Base-by-base conservation (phyloP, 1,140 invertebrate genomes). In the Hermatobates lingyangjiaoensis region DNA sequence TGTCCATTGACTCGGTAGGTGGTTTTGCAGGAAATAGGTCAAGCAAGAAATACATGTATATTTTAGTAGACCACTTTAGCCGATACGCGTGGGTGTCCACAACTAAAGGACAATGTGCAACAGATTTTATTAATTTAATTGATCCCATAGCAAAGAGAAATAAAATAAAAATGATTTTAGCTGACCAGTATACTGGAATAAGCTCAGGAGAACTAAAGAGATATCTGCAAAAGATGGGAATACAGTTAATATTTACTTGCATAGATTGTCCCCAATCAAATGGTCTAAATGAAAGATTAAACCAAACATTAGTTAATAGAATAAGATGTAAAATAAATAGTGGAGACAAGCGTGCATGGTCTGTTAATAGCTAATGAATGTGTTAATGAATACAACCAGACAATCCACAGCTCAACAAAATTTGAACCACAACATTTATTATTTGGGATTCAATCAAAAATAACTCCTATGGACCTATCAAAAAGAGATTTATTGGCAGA, bases 1-100 rank as follows among this genome's bases (percentile, higher is more conserved):
- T 65, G 23, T 59, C 56, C 20, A 55, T 63, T 34, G 59, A 60
- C 40, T 57, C 57, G 2, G 56, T 61, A 47, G 58, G 58, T 10
- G 60, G 60, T 15, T 60, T 60, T 46, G 55, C 21, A 25, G 50
- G 50, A 20, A 42, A 51, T 12, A 3, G 57, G 18, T 59, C 56
- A 34, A 52, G 54, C 45, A 59, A 59, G 54, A 55, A 48, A 49
- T 61, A 60, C 40, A 21, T 59, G 18, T 56, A 59, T 48, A 40
- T 60, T 20, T 34, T 60, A 27, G 59, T n/a, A n/a, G n/a, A n/a
- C n/a, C n/a, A n/a, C n/a, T n/a, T n/a, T n/a, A n/a, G n/a, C n/a
- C n/a, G n/a, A n/a, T n/a, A n/a, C n/a, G n/a, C n/a, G n/a, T n/a
- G n/a, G n/a, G n/a, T 18, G n/a, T 42, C 39, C 4, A 42, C 39